Evolutionary conservation across 2,113 vertebrate species (phyloP), one percentile per base, ranked within the genome.

Genomic region (Hypanus sabinus): DNA sequence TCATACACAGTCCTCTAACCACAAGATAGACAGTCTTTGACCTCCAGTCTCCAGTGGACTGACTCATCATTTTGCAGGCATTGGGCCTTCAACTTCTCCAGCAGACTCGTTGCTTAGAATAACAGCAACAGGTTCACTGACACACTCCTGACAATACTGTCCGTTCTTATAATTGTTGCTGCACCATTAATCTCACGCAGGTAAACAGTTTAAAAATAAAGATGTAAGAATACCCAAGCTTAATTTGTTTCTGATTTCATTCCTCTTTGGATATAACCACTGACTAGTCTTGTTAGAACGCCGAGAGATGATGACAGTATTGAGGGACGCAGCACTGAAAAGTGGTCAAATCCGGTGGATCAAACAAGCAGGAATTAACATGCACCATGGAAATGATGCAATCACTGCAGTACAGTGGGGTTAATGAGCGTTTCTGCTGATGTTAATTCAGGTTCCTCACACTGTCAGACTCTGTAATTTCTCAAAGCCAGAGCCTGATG

Each of bases 381-480:
- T 93, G 91, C 91, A 93, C 36, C 73, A 55, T 55, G 70, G 91
- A 93, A 93, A 55, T 27, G 9, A 73, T 73, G n/a, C 18, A 73
- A 93, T 93, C 38, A 71, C 36, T 55, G n/a, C 27, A 55, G 91
- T 14, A 73, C 12, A 10, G 27, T 75, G 68, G 70, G 91, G 91
- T 93, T 75, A 93, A 93, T 93, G 91, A 93, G 68, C 36, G 24
- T 93, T 55, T 93, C 91, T 73, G 38, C 68, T 46, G 91, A 93
- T 93, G 91, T 93, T 93, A 93, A 93, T 93, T 93, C 91, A 55
- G 68, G 91, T 75, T 70, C 91, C 91, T 55, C 11, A 38, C 36
- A 27, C 22, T 93, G 70, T 30, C 70, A 27, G 91, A 10, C 91
- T 93, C 68, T 16, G 68, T 75, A 93, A 93, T 93, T 93, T 33